Base-by-base conservation (phyloP, 2,888 invertebrate species). In the Cyclophora albipunctata region DNA sequence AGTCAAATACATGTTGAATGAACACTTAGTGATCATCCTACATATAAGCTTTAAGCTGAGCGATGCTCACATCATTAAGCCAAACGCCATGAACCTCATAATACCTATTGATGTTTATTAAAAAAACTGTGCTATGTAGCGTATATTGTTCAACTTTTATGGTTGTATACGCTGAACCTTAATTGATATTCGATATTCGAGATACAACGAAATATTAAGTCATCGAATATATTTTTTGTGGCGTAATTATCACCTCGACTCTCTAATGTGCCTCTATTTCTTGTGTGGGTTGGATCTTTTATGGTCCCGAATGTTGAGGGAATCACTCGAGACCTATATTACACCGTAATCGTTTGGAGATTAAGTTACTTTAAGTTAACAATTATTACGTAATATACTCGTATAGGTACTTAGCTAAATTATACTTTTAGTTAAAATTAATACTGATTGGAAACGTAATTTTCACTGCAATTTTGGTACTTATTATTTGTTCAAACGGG, bases 221-320 rank as follows among this genome's bases (percentile, higher is more conserved):
- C 78, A 74, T 81, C 75, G 77, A 68, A 77, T 77, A 71, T 69
- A 76, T 79, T 84, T 85, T 85, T 85, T 85, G 75, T 81, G 80
- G 80, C 71, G 67, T 85, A 85, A 87, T 87, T 87, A 86, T 85
- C 87, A 84, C 86, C 84, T 86, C 71, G 67, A 69, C 75, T 74
- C 78, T 82, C 80, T 84, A 84, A 85, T 85, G 80, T 77, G 81
- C 76, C 82, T 84, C 84, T 84, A 86, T 86, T 83, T 81, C 82
- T 76, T 79, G 82, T 81, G 84, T 84, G 83, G 84, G 84, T 79
- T 75, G 81, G 71, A 67, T 74, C 78, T 84, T 85, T 84, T 85
- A 83, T 84, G 75, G 77, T 70, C 72, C 73, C 75, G 5, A 37
- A 37, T 5, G 74, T 74, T 73, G 72, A 63, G 64, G 65, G 67